Base-by-base conservation (phyloP, 2,888 invertebrate genomes). In the Tenthredo distinguenda region DNA sequence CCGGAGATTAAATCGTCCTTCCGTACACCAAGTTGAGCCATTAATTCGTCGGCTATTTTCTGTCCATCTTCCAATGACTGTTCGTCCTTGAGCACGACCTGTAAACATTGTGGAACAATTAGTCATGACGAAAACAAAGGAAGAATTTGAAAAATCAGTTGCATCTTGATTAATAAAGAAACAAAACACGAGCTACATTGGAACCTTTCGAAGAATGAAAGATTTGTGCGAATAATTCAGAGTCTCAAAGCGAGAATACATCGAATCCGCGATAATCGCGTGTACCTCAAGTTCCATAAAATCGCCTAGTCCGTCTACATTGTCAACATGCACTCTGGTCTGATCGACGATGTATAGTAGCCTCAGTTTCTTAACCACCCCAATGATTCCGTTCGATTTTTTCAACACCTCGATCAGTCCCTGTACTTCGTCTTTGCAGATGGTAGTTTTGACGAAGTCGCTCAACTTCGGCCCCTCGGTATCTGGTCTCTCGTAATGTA, bases 271-370 rank as follows among this genome's bases (percentile, higher is more conserved):
- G 21, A 76, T 40, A 68, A 84, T 26, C 68, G 21, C 26, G 77
- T 85, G 82, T 87, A 98, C 98, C 95, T 98, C 98, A 72, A 98
- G 93, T 93, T 98, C 98, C 95, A 98, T 96, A 92, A 96, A 98
- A 90, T 96, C 92, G 1, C 98, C 98, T 0, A 98, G 94, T 12
- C 94, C 95, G 88, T 97, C 94, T 0, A 99, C 99, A 84, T 95
- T 94, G 93, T 99, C 99, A 88, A 99, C 94, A 92, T 99, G 99
- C 40, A 99, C 95, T 86, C 99, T 94, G 0, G 98, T 98, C 91
- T 98, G 97, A 0, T 95, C 97, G 3, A 97, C 95, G 93, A 98
- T 94, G 91, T 96, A 98, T 6, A 99, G 94, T 87, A 95, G 94
- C 6, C 99, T 95, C 0, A 94, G 95, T 93, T 99, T 99, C 72